Evolutionary conservation across 2,113 vertebrate species (phyloP).

Genomic region (Rousettus leschenaultii): DNA sequence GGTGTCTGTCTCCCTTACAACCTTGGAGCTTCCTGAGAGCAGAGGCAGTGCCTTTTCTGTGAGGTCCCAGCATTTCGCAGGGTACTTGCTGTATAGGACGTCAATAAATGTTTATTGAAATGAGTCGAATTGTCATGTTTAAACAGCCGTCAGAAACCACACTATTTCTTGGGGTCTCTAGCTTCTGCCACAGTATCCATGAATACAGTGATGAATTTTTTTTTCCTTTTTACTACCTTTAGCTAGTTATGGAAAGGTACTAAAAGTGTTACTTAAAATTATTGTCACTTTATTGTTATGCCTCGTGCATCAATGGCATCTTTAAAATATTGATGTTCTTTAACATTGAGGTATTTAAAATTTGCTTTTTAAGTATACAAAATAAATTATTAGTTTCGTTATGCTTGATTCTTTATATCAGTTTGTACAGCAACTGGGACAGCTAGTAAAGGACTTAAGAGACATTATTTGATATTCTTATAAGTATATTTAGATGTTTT

Average conservation of each 20-base stretch:
- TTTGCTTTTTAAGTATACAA: slow-evolving; percentile 3
- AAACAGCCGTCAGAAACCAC: not conserved
- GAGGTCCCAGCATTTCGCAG: not conserved
- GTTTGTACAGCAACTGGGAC: not conserved
- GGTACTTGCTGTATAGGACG: not conserved
- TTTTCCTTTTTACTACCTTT: not conserved
- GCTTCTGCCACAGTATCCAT: not conserved
- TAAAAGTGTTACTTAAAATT: not conserved
- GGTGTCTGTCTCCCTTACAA: not conserved
- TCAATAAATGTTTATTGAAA: not conserved
- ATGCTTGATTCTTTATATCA: not conserved
- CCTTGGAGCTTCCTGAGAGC: not conserved
- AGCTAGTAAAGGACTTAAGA: not conserved
- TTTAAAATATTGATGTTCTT: slow-evolving; percentile 5
- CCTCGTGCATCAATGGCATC: not conserved
- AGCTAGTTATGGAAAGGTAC: not conserved
- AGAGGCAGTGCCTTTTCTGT: not conserved
- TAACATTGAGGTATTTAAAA: not conserved
- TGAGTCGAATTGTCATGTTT: not conserved
- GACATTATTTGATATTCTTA: not conserved
- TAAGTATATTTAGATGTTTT: not conserved
- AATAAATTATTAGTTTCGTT: not conserved
- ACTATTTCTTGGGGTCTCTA: not conserved
- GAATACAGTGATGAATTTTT: not conserved
- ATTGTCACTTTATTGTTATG: not conserved